Percentiles rank a stretch among this genome's conserved stretches.
Conservation (phyloP, 2,888 invertebrate species). For the Pseudococcus longispinus region DNA sequence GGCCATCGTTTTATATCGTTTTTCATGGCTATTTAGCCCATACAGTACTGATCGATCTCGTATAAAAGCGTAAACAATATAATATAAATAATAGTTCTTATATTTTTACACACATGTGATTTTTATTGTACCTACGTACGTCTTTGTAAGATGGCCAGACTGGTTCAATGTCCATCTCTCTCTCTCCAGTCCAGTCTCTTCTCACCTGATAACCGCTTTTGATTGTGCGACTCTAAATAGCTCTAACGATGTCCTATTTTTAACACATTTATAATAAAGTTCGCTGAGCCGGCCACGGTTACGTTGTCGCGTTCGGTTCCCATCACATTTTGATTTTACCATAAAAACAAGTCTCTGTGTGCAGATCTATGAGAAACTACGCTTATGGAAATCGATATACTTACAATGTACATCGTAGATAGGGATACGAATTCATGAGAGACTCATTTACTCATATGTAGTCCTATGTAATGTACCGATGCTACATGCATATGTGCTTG, state of each 20-base stretch:
- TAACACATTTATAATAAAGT: background rate
- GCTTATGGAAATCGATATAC: background rate
- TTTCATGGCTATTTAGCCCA: background rate
- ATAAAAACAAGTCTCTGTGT: too few species aligned
- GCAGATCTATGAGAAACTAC: too few species aligned
- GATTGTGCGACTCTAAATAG: background rate
- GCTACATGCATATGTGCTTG: background rate
- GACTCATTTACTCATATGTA: background rate
- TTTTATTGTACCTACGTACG: too few species aligned
- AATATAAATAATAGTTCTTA: background rate
- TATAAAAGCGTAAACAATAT: background rate
- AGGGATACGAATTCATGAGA: background rate
- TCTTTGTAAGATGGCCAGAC: background rate
- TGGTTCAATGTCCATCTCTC: background rate
- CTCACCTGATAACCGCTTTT: background rate
- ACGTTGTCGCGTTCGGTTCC: too few species aligned
- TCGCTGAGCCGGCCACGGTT: background rate
- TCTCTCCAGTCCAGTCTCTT: background rate
- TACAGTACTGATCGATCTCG: background rate
- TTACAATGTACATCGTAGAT: too few species aligned
- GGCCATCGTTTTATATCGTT: background rate
- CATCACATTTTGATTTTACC: too few species aligned
- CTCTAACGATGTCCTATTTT: background rate
- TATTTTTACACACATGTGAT: background rate
- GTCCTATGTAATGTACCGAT: too few species aligned